These are phyloP conservation scores for Haliclona indistincta DNA, from an alignment of 37 sponge, comb jelly and placozoan genomes.

Conservation along the genomic window DNA sequence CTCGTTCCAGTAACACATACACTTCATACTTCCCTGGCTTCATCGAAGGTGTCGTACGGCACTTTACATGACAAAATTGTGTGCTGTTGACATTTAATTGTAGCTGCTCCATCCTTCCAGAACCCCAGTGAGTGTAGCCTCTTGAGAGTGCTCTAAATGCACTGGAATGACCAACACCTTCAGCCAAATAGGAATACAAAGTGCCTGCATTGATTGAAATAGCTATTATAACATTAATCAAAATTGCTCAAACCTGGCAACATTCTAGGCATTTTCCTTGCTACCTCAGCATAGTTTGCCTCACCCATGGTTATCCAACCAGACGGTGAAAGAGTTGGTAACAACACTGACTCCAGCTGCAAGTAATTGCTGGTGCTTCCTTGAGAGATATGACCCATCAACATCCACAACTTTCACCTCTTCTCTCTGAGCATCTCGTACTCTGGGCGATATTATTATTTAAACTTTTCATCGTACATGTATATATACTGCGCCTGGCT, in stretches of 20 bases:
- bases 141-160: slow-evolving; percentile 7
- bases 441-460: neutral
- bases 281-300: neutral
- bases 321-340: neutral
- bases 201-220: neutral
- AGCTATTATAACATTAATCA: neutral
- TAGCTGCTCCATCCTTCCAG: slow-evolving; percentile 11
- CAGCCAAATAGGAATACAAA: slow-evolving; percentile 29
- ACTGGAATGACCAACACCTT: neutral
- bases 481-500: neutral
- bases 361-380: neutral
- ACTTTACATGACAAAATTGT: slow-evolving; percentile 14
- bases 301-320: neutral
- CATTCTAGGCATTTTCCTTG: neutral
- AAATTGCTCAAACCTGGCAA: neutral
- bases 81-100: slow-evolving; percentile 13
- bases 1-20: slow-evolving; percentile 1
- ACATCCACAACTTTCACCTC: neutral
- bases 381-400: slow-evolving; percentile 1
- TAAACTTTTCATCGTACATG: neutral
- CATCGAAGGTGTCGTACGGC: slow-evolving; percentile 24
- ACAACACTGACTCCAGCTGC: neutral
- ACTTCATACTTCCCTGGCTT: slow-evolving; percentile 24
- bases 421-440: neutral
- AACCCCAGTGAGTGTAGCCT: slow-evolving; percentile 26